Conservation (phyloP, 2,113 vertebrate genomes). For the Lepus timidus region DNA sequence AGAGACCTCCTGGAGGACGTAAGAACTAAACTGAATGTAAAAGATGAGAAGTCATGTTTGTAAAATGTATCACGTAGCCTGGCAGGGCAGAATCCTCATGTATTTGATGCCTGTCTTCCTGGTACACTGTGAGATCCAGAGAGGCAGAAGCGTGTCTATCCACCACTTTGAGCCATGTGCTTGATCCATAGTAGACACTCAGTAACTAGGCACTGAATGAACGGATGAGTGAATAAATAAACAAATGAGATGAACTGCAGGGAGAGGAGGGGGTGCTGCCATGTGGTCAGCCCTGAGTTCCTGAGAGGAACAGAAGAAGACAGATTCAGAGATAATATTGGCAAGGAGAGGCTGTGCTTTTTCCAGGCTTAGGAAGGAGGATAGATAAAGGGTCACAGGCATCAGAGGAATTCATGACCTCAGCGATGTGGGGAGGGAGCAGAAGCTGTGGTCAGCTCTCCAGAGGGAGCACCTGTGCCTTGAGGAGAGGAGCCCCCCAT, state of each 20-base stretch:
- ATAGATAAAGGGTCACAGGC: background rate
- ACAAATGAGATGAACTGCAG: background rate
- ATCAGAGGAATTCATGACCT: background rate
- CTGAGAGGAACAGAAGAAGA: background rate
- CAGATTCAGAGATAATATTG: background rate
- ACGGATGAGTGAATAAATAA: background rate
- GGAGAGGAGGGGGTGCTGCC: background rate
- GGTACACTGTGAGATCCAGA: background rate
- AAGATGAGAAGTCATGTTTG: background rate
- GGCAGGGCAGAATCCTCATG: background rate
- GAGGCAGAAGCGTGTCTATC: background rate
- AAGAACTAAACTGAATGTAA: background rate
- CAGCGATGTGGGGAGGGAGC: rapidly evolving
- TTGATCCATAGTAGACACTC: background rate
- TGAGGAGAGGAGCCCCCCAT: background rate
- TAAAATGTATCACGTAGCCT: background rate
- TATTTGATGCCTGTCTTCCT: background rate
- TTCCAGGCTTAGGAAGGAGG: background rate
- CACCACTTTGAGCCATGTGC: background rate
- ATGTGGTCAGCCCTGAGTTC: background rate
- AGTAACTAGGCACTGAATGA: background rate
- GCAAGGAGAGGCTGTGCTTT: background rate
- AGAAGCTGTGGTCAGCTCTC: background rate
- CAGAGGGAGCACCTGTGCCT: background rate
- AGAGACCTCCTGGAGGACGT: background rate